Evolutionary conservation across 2,113 vertebrate genomes (phyloP).

Genomic region (Aspiorhynchus laticeps): DNA sequence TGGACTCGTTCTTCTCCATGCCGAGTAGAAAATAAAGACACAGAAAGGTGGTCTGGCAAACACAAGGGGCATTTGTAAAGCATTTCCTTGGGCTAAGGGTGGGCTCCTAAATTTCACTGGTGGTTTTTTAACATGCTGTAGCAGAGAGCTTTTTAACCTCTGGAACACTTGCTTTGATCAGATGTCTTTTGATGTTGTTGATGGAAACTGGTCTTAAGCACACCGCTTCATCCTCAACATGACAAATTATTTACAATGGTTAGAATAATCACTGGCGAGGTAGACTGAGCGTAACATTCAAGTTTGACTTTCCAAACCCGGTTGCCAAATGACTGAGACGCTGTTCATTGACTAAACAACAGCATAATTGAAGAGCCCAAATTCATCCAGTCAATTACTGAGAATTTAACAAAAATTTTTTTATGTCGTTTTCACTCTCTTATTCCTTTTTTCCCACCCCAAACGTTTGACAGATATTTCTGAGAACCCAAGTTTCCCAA

Average conservation of each 20-base stretch:
- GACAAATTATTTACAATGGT: conserved; percentile 38
- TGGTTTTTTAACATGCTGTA: conserved; percentile 45
- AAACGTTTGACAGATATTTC: background rate
- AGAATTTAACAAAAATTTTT: conserved; percentile 40
- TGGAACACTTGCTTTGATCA: conserved; percentile 45
- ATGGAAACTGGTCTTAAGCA: conserved; percentile 17
- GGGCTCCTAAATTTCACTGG: conserved; percentile 53
- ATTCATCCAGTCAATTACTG: conserved; percentile 32
- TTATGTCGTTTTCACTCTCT: conserved; percentile 1
- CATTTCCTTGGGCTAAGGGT: conserved; percentile 55
- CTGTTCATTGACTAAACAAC: conserved; percentile 42
- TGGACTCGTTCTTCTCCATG: conserved; percentile 29
- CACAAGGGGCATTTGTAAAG: conserved; percentile 55
- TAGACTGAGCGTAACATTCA: conserved; percentile 13
- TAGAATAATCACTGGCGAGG: conserved; percentile 41
- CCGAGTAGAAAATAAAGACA: conserved; percentile 50
- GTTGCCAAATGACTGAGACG: conserved; percentile 15
- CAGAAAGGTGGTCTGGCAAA: conserved; percentile 56
- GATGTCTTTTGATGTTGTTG: conserved; percentile 36
- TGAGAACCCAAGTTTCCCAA: background rate
- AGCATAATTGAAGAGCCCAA: conserved; percentile 40
- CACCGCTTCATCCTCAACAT: conserved; percentile 31
- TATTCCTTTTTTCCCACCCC: background rate
- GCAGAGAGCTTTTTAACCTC: conserved; percentile 45
- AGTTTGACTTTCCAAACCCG: conserved; percentile 13